phyloP scores from a whole-genome alignment of 2,113 vertebrate genomes.

The Podarcis muralis region DNA sequence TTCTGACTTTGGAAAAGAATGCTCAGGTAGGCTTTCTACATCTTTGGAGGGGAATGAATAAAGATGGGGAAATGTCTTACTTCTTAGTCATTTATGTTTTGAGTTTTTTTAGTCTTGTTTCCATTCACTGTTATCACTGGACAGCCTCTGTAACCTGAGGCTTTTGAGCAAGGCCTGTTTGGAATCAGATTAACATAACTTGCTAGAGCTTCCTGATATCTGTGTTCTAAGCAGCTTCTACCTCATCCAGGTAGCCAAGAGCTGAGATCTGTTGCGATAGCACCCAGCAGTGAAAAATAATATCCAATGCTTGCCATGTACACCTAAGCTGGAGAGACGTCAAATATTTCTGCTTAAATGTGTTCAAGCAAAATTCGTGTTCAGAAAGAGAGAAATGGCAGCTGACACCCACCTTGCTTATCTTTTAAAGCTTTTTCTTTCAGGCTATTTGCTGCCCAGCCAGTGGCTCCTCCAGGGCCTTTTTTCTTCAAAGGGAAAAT shows the following conservation, averaged over 20 bases:
- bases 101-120: slow-evolving; percentile 46
- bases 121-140: slow-evolving; percentile 45
- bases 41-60: slow-evolving; percentile 47
- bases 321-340: background rate
- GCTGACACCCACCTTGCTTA: too few species aligned
- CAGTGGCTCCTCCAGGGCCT: background rate
- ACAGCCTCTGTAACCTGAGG: background rate
- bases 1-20: slow-evolving; percentile 41
- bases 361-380: background rate
- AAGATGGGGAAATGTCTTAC: slow-evolving; percentile 40
- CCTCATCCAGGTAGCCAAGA: background rate
- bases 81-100: slow-evolving; percentile 11
- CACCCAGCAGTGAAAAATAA: background rate
- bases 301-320: background rate
- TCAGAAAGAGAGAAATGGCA: background rate
- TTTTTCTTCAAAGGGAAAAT: background rate
- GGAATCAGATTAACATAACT: background rate
- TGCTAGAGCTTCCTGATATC: background rate
- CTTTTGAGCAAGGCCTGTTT: background rate
- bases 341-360: background rate
- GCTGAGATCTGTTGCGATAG: background rate
- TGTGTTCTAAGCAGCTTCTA: background rate
- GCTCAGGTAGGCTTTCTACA: slow-evolving; percentile 49
- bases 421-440: too few species aligned
- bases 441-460: background rate